Evolutionary conservation across 2,113 vertebrate species (phyloP), one percentile per base, ranked within the genome.

Genomic region (Apteryx mantelli): DNA sequence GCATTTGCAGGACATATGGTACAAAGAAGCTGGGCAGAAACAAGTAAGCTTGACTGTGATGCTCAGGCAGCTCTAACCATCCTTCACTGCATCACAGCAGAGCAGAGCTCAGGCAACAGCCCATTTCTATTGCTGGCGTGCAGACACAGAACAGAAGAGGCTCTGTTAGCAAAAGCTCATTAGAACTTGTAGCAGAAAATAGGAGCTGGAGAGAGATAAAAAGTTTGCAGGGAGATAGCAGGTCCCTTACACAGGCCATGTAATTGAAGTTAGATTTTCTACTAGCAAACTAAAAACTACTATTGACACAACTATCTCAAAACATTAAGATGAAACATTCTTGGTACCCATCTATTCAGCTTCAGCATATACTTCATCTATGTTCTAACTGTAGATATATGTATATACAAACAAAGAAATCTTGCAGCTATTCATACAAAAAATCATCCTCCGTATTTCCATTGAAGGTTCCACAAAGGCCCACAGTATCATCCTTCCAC

Each of bases 401-500:
- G 56, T 85, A 38, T 44, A 70, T 5, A 50, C 38, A 92, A 73
- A 92, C 3, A 92, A 3, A 94, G 58, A 94, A 91, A 91, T 84
- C 52, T 36, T 53, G 77, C 36, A 64, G 64, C 28, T 74, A 38
- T 85, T 93, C 99, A 88, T 98, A 99, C 99, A 99, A 97, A 96
- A 99, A 99, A 80, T 99, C 99, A 18, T 99, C 99, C 90, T 99
- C 99, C 36, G 97, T 99, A 96, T 99, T 99, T 92, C 99, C 99
- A 52, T 99, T 99, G 98, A 99, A 99, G 91, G 99, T 99, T 91
- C 99, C 99, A 40, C 99, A 99, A 69, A 99, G 98, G 32, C 99
- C 99, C 86, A 98, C 97, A 0, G 99, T 99, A 95, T 99, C 97
- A 2, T 99, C 99, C 95, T 98, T 99, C 99, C 99, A 99, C 34